phyloP scores from a whole-genome alignment of 2,888 invertebrate species.

The Drosophila flavopinicola region DNA sequence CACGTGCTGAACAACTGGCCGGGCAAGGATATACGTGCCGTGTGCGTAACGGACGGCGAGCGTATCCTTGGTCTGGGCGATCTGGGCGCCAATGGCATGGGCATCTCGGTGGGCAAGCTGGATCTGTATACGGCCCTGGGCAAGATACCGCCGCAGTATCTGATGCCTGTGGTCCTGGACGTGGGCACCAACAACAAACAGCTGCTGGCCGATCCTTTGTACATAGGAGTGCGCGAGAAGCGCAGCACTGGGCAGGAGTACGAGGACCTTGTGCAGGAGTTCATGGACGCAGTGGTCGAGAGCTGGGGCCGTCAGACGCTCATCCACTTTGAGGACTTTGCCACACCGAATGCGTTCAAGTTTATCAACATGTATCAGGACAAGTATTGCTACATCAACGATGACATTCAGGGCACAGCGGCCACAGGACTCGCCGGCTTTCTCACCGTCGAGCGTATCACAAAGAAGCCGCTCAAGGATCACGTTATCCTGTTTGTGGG shows the following conservation, averaged over 20 bases:
- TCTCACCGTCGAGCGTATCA: constrained; percentile 42
- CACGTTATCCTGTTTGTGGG: constrained; percentile 57
- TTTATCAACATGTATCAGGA: constrained; percentile 54
- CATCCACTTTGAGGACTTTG: constrained; percentile 70
- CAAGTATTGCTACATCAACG: constrained; percentile 59
- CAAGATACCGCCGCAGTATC: constrained; percentile 38
- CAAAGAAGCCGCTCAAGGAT: constrained; percentile 46
- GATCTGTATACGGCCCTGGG: constrained; percentile 63
- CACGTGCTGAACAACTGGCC: constrained; percentile 68
- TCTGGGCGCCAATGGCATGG: constrained; percentile 71
- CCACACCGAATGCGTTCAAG: constrained; percentile 63
- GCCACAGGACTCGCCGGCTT: constrained; percentile 63
- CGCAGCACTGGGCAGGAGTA: constrained; percentile 61
- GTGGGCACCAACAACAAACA: constrained; percentile 59
- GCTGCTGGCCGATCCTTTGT: constrained; percentile 55
- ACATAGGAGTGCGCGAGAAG: constrained; percentile 56
- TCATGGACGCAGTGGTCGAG: constrained; percentile 35
- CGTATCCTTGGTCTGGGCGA: constrained; percentile 66
- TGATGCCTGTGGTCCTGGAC: constrained; percentile 53
- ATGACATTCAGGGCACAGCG: constrained; percentile 65
- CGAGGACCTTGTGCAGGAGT: constrained; percentile 56
- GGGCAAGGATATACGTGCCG: constrained; percentile 27
- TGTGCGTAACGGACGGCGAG: constrained; percentile 68
- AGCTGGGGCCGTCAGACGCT: constrained; percentile 46
- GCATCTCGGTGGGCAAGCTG: constrained; percentile 63